Evolutionary conservation across 2,888 invertebrate species (phyloP).

Genomic region (Aporophyla lueneburgensis): DNA sequence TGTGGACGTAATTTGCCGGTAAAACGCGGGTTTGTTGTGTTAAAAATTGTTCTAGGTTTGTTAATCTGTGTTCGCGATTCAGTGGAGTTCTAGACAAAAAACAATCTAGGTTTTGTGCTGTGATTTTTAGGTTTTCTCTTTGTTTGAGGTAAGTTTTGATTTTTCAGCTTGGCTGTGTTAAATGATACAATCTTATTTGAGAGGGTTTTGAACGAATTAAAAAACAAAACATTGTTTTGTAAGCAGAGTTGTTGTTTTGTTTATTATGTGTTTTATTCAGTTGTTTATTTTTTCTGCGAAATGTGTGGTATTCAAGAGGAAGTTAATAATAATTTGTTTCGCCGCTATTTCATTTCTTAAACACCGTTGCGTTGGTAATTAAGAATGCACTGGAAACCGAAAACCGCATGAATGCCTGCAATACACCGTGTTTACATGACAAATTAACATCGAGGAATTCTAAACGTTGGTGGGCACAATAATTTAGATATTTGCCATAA

Average conservation of each 20-base stretch:
- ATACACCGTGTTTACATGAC: constrained; percentile 20
- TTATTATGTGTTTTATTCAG: neutral
- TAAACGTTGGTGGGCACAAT: neutral
- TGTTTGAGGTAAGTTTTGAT: constrained; percentile 44
- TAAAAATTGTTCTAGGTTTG: neutral
- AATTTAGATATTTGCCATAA: neutral
- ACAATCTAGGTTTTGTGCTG: constrained; percentile 53
- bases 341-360: neutral
- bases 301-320: no score
- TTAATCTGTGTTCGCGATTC: constrained; percentile 34
- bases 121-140: constrained; percentile 37
- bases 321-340: neutral
- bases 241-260: neutral
- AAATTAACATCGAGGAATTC: neutral
- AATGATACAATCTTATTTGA: neutral
- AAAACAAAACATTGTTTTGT: constrained; percentile 31
- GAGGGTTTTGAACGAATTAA: neutral
- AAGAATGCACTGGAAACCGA: neutral
- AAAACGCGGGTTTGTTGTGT: constrained; percentile 2
- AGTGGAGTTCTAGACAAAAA: constrained; percentile 63
- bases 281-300: neutral
- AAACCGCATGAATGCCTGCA: constrained; percentile 38
- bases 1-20: constrained; percentile 22
- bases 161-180: constrained; percentile 7
- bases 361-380: neutral